Evolutionary conservation across 2,888 invertebrate genomes (phyloP).

Genomic region (Tanypteryx hageni): DNA sequence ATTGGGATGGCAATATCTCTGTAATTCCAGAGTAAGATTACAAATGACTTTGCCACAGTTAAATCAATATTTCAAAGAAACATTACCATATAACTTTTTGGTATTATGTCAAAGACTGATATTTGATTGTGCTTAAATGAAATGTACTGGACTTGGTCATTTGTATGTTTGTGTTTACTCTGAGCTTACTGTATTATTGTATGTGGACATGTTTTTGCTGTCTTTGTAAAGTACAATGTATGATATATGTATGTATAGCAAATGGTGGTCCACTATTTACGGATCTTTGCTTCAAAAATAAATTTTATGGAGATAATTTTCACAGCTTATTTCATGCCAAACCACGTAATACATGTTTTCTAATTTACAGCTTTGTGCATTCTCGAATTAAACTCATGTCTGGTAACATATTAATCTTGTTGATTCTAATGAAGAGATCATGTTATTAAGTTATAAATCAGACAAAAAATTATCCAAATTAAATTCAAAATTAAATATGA

Average conservation of each 20-base stretch:
- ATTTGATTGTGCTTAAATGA: slow-evolving; percentile 35
- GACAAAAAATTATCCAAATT: too few species aligned
- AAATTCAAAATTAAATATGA: too few species aligned
- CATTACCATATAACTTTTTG: not conserved
- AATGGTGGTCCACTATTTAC: slow-evolving; percentile 41
- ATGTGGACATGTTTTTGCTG: slow-evolving; percentile 57
- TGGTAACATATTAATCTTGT: too few species aligned
- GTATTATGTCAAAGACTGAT: slow-evolving; percentile 60
- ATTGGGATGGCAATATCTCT: not conserved
- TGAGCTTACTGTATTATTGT: slow-evolving; percentile 48
- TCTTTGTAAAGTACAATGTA: slow-evolving; percentile 55
- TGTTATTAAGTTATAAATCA: too few species aligned
- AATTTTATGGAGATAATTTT: slow-evolving; percentile 39
- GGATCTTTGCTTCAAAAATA: slow-evolving; percentile 60
- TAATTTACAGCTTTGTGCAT: too few species aligned
- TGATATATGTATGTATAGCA: slow-evolving; percentile 59
- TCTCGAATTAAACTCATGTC: too few species aligned
- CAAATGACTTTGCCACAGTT: not conserved
- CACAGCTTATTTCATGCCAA: not conserved
- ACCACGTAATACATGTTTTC: too few species aligned
- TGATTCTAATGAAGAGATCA: too few species aligned
- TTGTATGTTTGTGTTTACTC: slow-evolving; percentile 43
- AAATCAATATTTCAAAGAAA: slow-evolving; percentile 10
- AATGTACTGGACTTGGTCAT: slow-evolving; percentile 43
- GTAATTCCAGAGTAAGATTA: not conserved